Percentiles rank a stretch among this genome's conserved stretches.
Evolutionary conservation across 2,113 vertebrate genomes (phyloP).

Genomic region (Coreoperca whiteheadi): DNA sequence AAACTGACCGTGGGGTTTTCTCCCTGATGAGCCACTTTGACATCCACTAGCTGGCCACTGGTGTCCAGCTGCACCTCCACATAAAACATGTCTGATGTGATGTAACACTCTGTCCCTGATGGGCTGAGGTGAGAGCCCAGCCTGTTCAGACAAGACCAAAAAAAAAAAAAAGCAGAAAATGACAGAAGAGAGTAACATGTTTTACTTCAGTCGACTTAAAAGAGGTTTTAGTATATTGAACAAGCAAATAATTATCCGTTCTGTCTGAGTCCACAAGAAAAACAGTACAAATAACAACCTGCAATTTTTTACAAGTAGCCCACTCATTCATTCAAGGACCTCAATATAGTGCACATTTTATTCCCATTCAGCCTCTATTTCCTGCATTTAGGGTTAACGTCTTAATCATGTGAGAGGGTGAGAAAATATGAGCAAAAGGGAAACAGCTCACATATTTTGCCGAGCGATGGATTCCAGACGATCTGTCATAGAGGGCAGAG

Average conservation of each 20-base stretch:
- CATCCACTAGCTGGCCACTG: constrained; percentile 93
- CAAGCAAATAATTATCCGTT: not conserved
- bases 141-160: constrained; percentile 73
- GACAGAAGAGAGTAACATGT: not conserved
- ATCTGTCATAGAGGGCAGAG: constrained; percentile 96
- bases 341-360: not conserved
- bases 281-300: not conserved
- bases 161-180: not conserved
- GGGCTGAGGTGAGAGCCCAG: constrained; percentile 96
- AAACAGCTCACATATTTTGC: constrained; percentile 90
- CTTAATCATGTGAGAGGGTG: not conserved
- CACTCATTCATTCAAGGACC: not conserved
- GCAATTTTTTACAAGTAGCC: not conserved
- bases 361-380: not conserved
- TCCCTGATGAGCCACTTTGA: constrained; percentile 98
- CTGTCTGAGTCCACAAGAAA: not conserved
- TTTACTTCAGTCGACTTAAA: not conserved
- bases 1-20: constrained; percentile 95
- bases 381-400: not conserved
- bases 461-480: constrained; percentile 97
- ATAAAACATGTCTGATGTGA: constrained; percentile 99
- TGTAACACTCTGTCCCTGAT: constrained; percentile 97
- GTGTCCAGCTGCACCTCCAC: constrained; percentile 96
- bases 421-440: not conserved
- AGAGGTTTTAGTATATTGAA: not conserved